Conservation (phyloP, 2,888 invertebrate genomes). For the Trypoxylon attenuatum region DNA sequence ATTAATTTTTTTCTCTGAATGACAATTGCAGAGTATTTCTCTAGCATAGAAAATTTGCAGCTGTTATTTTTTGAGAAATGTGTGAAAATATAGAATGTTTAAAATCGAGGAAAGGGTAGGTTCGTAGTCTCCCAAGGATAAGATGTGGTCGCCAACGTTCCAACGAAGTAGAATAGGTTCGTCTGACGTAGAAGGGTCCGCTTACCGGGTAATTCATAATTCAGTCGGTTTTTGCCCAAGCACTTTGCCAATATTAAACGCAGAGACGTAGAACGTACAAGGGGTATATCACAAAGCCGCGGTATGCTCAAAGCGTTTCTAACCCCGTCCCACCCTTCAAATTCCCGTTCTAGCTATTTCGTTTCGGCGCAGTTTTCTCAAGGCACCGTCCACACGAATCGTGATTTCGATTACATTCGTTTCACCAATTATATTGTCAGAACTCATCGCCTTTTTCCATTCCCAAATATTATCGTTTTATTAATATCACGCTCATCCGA, state of each 20-base stretch:
- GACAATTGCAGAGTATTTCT: too few species aligned
- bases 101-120: too few species aligned
- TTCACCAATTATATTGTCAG: not conserved
- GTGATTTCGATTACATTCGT: not conserved
- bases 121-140: too few species aligned
- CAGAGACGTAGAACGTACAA: constrained; percentile 57
- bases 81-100: too few species aligned
- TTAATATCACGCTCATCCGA: too few species aligned
- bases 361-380: constrained; percentile 9
- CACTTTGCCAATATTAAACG: constrained; percentile 72
- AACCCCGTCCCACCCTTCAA: constrained; percentile 26
- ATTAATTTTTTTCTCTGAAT: too few species aligned
- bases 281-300: constrained; percentile 66
- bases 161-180: not conserved
- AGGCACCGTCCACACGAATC: constrained; percentile 8
- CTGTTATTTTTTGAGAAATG: too few species aligned
- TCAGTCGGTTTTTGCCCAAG: constrained; percentile 68
- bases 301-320: constrained; percentile 68
- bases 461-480: too few species aligned
- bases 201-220: constrained; percentile 63
- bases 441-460: too few species aligned
- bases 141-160: too few species aligned
- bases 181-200: not conserved
- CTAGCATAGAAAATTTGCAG: too few species aligned
- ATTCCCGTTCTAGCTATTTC: constrained; percentile 10